These are phyloP conservation scores for Odocoileus hemionus DNA, from an alignment of 2,113 vertebrate genomes.

Conservation along the genomic window DNA sequence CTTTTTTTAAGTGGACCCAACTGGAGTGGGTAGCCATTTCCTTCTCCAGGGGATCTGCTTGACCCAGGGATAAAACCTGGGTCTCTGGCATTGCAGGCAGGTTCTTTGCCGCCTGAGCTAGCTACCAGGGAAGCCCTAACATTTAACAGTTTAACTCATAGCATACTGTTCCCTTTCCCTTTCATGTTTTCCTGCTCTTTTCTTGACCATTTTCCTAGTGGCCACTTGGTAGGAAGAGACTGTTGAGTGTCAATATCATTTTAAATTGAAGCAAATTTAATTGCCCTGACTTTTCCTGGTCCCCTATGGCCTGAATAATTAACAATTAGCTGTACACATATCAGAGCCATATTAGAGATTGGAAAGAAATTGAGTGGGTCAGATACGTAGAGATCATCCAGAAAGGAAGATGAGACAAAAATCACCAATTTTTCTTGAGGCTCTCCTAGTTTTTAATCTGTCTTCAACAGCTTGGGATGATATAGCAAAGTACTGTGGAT, in stretches of 20 bases:
- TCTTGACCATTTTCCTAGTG: background rate
- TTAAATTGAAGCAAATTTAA: background rate
- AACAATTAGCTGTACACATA: background rate
- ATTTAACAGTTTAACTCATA: background rate
- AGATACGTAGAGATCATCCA: background rate
- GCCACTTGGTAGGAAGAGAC: background rate
- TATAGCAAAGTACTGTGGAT: background rate
- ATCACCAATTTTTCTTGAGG: slow-evolving; percentile 36
- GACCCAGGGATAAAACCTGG: background rate
- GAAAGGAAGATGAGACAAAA: slow-evolving; percentile 38
- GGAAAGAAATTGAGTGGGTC: background rate
- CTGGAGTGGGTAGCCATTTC: background rate
- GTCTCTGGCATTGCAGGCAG: background rate
- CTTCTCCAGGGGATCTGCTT: background rate
- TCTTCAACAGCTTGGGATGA: background rate
- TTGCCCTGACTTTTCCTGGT: background rate
- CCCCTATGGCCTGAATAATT: background rate
- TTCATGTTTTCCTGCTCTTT: background rate
- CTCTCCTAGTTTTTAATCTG: slow-evolving; percentile 41
- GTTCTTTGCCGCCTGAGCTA: background rate
- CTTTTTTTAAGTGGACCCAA: background rate
- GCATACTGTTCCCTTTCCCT: background rate
- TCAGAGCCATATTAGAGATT: background rate
- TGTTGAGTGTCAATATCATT: background rate
- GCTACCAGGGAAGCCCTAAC: background rate